phyloP scores from a whole-genome alignment of 1,140 invertebrate genomes.

The Euwallacea similis region DNA sequence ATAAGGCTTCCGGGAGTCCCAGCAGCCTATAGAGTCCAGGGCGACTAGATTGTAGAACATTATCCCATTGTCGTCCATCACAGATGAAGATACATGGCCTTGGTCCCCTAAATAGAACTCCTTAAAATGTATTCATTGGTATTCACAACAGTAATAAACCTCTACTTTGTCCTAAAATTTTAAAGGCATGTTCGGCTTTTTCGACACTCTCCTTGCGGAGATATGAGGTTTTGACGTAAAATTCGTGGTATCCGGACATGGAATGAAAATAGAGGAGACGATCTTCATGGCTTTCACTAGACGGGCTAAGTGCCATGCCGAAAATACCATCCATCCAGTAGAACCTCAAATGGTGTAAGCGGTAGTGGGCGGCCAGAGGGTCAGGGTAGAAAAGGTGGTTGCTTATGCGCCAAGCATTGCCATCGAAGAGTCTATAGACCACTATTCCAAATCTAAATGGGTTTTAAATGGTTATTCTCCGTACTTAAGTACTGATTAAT shows the following conservation, averaged over 20 bases:
- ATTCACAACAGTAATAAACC: constrained; percentile 49
- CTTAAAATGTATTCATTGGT: neutral
- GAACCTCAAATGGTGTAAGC: constrained; percentile 69
- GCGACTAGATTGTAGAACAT: constrained; percentile 79
- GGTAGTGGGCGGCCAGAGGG: constrained; percentile 69
- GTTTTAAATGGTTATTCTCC: too few species aligned
- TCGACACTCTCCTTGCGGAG: constrained; percentile 63
- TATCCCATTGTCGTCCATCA: constrained; percentile 69
- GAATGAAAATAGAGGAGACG: constrained; percentile 74
- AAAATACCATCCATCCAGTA: constrained; percentile 83
- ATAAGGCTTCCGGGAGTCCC: constrained; percentile 74
- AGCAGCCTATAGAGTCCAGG: constrained; percentile 73
- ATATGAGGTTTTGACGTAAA: constrained; percentile 67
- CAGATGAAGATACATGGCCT: constrained; percentile 72
- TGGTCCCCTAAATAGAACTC: constrained; percentile 14
- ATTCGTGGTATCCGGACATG: constrained; percentile 76
- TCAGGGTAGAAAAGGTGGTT: constrained; percentile 78
- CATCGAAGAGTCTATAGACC: constrained; percentile 64
- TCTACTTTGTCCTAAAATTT: constrained; percentile 64
- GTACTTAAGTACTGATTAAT: too few species aligned
- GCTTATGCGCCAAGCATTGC: constrained; percentile 70
- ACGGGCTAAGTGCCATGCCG: constrained; percentile 69
- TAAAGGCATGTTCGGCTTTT: constrained; percentile 62
- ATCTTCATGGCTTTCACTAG: constrained; percentile 57
- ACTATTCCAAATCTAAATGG: constrained; percentile 41